These are phyloP conservation scores for Euproctis similis DNA, from an alignment of 2,888 invertebrate genomes.

Conservation along the genomic window DNA sequence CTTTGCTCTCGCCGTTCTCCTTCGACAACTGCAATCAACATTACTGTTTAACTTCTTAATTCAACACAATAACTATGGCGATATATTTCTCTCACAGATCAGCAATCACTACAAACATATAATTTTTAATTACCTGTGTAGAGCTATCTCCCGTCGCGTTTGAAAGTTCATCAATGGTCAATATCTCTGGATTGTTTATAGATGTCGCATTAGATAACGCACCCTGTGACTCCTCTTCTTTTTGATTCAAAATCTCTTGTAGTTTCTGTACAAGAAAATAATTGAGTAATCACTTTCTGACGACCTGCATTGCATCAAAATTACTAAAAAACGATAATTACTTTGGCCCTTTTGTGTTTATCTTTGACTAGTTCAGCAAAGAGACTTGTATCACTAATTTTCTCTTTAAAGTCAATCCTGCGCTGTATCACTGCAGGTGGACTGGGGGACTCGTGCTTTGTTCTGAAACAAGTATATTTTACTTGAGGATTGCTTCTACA, in stretches of 20 bases:
- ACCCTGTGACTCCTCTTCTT: slow-evolving; percentile 74
- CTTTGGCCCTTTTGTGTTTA: slow-evolving; percentile 86
- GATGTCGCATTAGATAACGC: slow-evolving; percentile 44
- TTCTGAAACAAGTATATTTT: no score
- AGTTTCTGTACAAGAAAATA: slow-evolving; percentile 66
- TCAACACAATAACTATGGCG: no score
- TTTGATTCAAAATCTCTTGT: slow-evolving; percentile 81
- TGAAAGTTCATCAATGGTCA: slow-evolving; percentile 55
- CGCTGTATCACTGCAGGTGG: slow-evolving; percentile 60
- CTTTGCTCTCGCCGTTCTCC: slow-evolving; percentile 53
- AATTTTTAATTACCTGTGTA: slow-evolving; percentile 32
- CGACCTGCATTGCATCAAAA: no score
- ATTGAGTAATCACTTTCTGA: background rate
- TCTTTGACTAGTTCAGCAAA: slow-evolving; percentile 93
- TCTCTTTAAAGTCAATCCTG: slow-evolving; percentile 82
- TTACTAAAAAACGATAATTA: slow-evolving; percentile 28
- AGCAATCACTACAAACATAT: background rate
- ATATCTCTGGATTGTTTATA: slow-evolving; percentile 44
- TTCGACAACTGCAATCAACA: slow-evolving; percentile 47
- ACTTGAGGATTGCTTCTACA: no score
- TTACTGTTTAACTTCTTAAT: no score
- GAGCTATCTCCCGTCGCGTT: slow-evolving; percentile 49
- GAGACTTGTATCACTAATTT: slow-evolving; percentile 91
- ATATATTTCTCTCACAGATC: no score
- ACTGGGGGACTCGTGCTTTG: slow-evolving; percentile 55